Evolutionary conservation across 2,797 vertebrate species (phyloP).

Genomic region (Aldrovandia affinis): DNA sequence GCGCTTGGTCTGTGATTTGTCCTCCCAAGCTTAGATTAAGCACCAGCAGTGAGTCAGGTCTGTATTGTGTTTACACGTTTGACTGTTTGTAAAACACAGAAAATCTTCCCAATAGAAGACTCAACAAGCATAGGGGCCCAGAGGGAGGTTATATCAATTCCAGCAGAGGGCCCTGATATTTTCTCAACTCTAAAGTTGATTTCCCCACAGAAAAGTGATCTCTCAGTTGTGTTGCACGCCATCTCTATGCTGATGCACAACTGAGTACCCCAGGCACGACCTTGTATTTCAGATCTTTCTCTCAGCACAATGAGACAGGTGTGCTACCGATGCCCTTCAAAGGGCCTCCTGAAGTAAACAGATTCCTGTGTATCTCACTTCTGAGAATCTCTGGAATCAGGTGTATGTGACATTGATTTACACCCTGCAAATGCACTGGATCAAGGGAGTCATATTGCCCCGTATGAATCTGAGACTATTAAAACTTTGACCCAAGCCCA

Average conservation of each 20-base stretch:
- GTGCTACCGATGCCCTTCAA: not conserved
- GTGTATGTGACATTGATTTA: not conserved
- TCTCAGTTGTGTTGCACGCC: not conserved
- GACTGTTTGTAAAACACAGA: not conserved
- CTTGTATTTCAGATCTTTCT: not conserved
- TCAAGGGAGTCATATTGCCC: not conserved
- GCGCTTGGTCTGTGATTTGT: not conserved
- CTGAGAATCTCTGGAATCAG: not conserved
- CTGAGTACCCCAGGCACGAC: not conserved
- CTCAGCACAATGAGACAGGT: not conserved
- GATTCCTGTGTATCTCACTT: not conserved
- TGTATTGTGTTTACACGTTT: not conserved
- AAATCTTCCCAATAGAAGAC: not conserved
- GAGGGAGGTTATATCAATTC: constrained; percentile 2
- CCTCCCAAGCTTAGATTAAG: not conserved
- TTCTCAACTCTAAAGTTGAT: constrained; percentile 6
- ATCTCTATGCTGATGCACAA: not conserved
- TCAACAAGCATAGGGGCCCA: not conserved
- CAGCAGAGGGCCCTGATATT: not conserved
- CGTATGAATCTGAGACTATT: not conserved
- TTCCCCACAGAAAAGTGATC: not conserved
- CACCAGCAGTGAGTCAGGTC: not conserved
- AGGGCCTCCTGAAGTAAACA: not conserved
- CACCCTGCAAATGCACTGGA: not conserved
- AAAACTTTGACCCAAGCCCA: not conserved